phyloP scores from a whole-genome alignment of 1,140 invertebrate genomes.

The Lasaia peninsularis region DNA sequence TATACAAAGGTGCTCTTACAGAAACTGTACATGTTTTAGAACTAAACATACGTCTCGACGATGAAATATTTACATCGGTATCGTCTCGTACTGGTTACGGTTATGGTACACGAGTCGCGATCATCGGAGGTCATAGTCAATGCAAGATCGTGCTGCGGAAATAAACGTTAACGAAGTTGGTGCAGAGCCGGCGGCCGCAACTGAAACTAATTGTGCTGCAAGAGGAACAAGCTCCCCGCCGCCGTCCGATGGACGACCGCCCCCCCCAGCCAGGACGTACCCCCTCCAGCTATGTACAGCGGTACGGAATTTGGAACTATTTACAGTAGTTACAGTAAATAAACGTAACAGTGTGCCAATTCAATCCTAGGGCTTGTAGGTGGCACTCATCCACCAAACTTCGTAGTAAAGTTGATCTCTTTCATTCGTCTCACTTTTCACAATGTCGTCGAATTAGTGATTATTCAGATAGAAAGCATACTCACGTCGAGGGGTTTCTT shows the following conservation, averaged over 20 bases:
- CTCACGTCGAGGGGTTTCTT: constrained; percentile 97
- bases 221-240: constrained; percentile 71
- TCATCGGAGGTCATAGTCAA: constrained; percentile 69
- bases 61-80: constrained; percentile 79
- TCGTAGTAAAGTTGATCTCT: constrained; percentile 69
- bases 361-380: constrained; percentile 75
- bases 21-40: constrained; percentile 79
- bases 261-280: constrained; percentile 76
- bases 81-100: constrained; percentile 62
- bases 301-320: constrained; percentile 75
- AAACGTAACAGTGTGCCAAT: constrained; percentile 72
- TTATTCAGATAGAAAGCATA: constrained; percentile 54
- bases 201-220: constrained; percentile 78
- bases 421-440: constrained; percentile 68
- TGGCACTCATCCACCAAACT: constrained; percentile 78
- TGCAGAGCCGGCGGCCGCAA: constrained; percentile 76
- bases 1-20: constrained; percentile 78
- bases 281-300: constrained; percentile 72
- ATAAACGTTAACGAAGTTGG: constrained; percentile 74
- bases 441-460: constrained; percentile 35
- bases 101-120: constrained; percentile 74
- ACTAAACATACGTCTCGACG: constrained; percentile 76
- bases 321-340: constrained; percentile 74
- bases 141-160: constrained; percentile 78
- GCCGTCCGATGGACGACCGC: constrained; percentile 75